Evolutionary conservation across 2,113 vertebrate genomes (phyloP).

Genomic region (Scomber japonicus): DNA sequence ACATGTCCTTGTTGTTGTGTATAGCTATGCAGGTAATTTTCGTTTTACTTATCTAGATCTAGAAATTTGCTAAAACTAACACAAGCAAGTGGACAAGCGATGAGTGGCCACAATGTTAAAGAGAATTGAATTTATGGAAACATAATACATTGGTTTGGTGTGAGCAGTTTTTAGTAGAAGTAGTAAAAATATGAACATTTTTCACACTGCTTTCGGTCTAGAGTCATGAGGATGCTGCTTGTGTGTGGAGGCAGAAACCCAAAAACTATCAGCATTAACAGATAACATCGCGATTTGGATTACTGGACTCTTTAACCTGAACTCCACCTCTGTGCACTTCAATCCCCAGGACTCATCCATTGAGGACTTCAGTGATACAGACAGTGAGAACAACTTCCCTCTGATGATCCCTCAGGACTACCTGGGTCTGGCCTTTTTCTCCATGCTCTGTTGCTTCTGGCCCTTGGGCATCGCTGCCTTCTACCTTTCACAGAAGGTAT

Average conservation of each 20-base stretch:
- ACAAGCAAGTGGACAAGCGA: too few relatives aligned
- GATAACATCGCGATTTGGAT: not conserved
- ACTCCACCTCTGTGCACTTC: constrained; percentile 16
- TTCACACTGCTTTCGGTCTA: not conserved
- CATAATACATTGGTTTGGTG: too few relatives aligned
- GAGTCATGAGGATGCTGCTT: not conserved
- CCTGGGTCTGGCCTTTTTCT: constrained; percentile 92
- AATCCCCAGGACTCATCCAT: constrained; percentile 85
- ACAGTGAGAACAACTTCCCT: constrained; percentile 87
- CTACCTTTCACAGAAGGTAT: constrained; percentile 92
- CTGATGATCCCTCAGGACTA: constrained; percentile 90
- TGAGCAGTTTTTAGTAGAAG: not conserved
- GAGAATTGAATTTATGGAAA: too few relatives aligned
- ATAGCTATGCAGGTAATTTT: too few relatives aligned
- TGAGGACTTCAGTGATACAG: constrained; percentile 89
- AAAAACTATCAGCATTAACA: not conserved
- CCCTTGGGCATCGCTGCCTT: constrained; percentile 92
- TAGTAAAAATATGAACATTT: not conserved
- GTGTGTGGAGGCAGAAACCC: not conserved
- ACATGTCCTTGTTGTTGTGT: not conserved
- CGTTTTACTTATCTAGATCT: too few relatives aligned
- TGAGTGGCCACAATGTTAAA: too few relatives aligned
- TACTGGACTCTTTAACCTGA: constrained; percentile 3
- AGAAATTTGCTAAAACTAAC: too few relatives aligned
- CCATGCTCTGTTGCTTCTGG: constrained; percentile 95